Percentiles rank a stretch among this genome's conserved stretches.
phyloP scores from a whole-genome alignment of 2,113 vertebrate species.

The Cyanoramphus novaezelandiae region DNA sequence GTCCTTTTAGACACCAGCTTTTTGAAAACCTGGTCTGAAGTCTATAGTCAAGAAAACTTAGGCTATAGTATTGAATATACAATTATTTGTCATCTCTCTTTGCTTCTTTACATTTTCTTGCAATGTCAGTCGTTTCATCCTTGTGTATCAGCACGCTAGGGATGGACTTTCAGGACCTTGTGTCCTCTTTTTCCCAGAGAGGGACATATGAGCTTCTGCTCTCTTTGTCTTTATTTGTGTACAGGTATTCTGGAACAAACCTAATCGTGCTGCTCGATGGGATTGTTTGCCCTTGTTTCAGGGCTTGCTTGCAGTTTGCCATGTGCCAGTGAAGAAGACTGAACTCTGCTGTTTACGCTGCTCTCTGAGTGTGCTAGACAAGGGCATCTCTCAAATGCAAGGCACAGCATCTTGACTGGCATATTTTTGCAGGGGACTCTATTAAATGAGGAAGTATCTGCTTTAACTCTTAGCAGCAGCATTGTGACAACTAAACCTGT shows the following conservation, averaged over 20 bases:
- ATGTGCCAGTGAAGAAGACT: background rate
- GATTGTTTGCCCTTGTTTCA: conserved; percentile 21
- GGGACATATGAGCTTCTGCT: background rate
- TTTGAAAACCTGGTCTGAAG: background rate
- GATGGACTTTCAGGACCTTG: background rate
- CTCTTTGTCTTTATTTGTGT: background rate
- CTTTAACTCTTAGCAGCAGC: background rate
- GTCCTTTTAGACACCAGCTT: background rate
- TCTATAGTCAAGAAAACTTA: background rate
- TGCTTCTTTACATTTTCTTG: background rate
- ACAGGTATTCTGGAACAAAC: background rate
- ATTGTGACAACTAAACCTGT: background rate
- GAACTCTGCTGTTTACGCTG: background rate
- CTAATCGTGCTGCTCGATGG: background rate
- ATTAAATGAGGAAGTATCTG: conserved; percentile 6
- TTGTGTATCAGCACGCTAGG: background rate
- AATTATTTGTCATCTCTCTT: background rate
- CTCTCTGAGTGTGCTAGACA: background rate
- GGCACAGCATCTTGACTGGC: conserved; percentile 5
- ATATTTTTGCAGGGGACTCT: conserved; percentile 30
- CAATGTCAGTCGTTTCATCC: background rate
- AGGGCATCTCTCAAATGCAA: background rate
- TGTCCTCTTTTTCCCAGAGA: background rate
- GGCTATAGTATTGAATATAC: background rate
- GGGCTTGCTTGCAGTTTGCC: background rate